A percentile compares a stretch with the other conserved stretches of the same genome.
Conservation (phyloP, 30 jellyfish, hydroid and myxozoan species). For the Clytia hemisphaerica region DNA sequence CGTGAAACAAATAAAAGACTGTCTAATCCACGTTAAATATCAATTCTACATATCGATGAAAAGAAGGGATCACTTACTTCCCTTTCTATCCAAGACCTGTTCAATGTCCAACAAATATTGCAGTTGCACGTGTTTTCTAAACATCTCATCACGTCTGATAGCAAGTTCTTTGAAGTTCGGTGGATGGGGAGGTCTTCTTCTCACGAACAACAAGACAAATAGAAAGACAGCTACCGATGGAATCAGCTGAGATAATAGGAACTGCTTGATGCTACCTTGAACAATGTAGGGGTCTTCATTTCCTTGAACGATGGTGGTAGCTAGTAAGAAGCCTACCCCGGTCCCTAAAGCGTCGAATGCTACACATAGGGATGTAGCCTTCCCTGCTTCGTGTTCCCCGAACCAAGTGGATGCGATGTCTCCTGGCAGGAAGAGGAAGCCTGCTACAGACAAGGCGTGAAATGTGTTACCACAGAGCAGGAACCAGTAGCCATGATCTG, state of each 20-base stretch:
- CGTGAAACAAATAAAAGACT: too few species aligned
- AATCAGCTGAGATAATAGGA: conserved; percentile 29
- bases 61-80: too few species aligned
- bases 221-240: conserved; percentile 45
- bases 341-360: conserved; percentile 70
- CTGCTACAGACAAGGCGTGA: conserved; percentile 55
- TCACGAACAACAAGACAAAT: conserved; percentile 27
- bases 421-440: conserved; percentile 68
- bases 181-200: conserved; percentile 62
- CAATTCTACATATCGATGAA: too few species aligned
- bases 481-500: conserved; percentile 31
- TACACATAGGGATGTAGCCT: conserved; percentile 64
- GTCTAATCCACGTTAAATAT: too few species aligned
- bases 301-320: conserved; percentile 14
- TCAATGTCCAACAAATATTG: too few species aligned
- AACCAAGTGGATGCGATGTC: conserved; percentile 84
- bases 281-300: not conserved
- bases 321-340: conserved; percentile 29
- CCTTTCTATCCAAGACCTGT: too few species aligned
- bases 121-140: too few species aligned
- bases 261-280: conserved; percentile 20
- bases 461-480: conserved; percentile 40
- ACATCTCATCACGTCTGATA: too few species aligned
- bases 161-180: conserved; percentile 41
- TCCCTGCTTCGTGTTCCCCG: conserved; percentile 64